Conservation (phyloP, 2,113 vertebrate genomes). For the Etheostoma spectabile region DNA sequence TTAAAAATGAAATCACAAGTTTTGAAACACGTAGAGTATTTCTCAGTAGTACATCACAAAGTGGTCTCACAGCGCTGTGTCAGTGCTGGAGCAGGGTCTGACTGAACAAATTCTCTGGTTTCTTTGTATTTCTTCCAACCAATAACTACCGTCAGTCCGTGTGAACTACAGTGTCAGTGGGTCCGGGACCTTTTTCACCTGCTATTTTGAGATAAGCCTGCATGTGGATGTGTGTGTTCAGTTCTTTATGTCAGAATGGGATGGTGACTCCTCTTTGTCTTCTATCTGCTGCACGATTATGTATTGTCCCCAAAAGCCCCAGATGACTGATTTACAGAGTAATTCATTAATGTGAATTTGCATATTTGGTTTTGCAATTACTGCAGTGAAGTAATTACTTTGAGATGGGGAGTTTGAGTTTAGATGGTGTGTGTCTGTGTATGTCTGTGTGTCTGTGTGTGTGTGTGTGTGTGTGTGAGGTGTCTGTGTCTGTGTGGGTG, state of each 20-base stretch:
- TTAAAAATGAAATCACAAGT: neutral
- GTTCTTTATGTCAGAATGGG: neutral
- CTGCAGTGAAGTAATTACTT: constrained; percentile 99
- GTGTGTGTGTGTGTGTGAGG: no score
- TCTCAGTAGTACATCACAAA: neutral
- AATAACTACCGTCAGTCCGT: no score
- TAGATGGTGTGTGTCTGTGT: constrained; percentile 88
- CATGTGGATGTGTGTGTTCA: neutral
- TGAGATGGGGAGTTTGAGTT: constrained; percentile 99
- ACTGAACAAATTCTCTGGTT: no score
- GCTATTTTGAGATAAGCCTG: neutral
- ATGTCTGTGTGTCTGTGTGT: no score
- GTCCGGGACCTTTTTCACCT: neutral
- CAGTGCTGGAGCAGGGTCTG: no score
- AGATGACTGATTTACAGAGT: constrained; percentile 99
- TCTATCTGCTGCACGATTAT: constrained; percentile 85
- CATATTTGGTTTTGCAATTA: constrained; percentile 99
- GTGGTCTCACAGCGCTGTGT: no score
- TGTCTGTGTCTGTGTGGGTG: no score
- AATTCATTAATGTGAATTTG: constrained; percentile 99
- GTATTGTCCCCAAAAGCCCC: constrained; percentile 96
- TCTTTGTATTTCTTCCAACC: no score
- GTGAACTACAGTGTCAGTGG: neutral
- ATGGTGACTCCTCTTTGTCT: neutral
- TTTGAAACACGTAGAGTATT: neutral